Evolutionary conservation across 2,113 vertebrate species (phyloP).

Genomic region (Dendrocopos noguchii): DNA sequence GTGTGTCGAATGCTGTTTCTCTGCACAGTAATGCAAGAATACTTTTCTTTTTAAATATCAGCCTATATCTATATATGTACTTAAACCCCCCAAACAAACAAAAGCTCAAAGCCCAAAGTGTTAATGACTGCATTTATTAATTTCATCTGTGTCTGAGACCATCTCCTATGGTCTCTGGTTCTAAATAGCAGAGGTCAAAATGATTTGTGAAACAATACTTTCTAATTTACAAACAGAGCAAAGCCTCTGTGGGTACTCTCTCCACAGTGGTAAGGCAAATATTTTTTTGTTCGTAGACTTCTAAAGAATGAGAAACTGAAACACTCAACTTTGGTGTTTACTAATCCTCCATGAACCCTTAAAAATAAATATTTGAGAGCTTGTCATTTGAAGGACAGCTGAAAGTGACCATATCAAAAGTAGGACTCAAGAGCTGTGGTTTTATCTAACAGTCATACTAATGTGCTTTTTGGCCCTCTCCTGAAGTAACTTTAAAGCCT

Average conservation of each 20-base stretch:
- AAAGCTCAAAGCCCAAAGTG: not conserved
- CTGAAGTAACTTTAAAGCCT: not conserved
- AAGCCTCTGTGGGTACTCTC: not conserved
- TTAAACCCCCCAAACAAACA: not conserved
- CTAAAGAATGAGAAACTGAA: not conserved
- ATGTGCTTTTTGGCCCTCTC: not conserved
- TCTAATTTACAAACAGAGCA: not conserved
- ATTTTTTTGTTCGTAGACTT: not conserved
- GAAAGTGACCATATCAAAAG: not conserved
- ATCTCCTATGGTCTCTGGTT: not conserved
- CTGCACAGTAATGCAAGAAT: not conserved
- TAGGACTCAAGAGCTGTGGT: not conserved
- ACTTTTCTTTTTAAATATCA: not conserved
- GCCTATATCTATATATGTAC: no score
- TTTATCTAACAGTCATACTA: not conserved
- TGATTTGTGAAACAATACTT: slow-evolving; percentile 22
- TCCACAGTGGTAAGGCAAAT: not conserved
- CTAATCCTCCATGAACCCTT: not conserved
- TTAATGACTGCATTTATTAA: not conserved
- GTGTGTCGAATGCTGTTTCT: not conserved
- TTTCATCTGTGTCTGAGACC: not conserved
- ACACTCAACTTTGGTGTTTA: not conserved
- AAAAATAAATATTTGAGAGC: not conserved
- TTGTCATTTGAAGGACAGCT: not conserved
- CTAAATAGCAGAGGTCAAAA: not conserved